Evolutionary conservation across 2,113 vertebrate genomes (phyloP).

Genomic region (Arizona elegans): DNA sequence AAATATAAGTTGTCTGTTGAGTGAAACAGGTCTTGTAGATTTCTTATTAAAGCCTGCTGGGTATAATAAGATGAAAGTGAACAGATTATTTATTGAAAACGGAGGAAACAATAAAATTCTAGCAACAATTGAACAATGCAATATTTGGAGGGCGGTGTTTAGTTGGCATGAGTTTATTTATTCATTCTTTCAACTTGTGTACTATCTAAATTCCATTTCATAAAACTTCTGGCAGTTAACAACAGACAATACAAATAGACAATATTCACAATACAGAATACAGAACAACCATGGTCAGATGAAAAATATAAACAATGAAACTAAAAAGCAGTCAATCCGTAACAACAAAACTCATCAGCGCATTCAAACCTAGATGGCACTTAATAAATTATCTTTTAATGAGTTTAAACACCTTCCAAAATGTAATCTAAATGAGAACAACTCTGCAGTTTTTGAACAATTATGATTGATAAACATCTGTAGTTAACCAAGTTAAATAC

Average conservation of each 20-base stretch:
- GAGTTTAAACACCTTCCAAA: not conserved
- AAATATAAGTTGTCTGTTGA: not conserved
- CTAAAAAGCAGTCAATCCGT: not conserved
- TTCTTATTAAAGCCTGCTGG: not conserved
- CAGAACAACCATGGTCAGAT: not conserved
- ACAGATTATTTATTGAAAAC: not conserved
- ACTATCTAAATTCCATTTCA: not conserved
- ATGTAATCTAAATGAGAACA: not conserved
- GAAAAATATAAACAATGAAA: not conserved
- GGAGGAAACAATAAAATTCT: not conserved
- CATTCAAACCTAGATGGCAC: not conserved
- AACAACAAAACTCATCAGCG: not conserved
- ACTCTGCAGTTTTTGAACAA: not conserved
- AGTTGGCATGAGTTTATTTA: not conserved
- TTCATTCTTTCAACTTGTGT: not conserved
- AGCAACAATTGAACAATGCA: not conserved
- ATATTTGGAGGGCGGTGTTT: not conserved
- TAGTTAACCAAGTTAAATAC: not conserved
- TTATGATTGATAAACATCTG: not conserved
- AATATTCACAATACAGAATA: not conserved
- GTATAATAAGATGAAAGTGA: not conserved
- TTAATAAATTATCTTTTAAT: not conserved
- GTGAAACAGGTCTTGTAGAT: not conserved
- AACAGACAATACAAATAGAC: not conserved
- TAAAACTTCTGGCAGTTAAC: not conserved